Conservation (phyloP, 2,888 invertebrate genomes). For the Leptogaster cylindrica region DNA sequence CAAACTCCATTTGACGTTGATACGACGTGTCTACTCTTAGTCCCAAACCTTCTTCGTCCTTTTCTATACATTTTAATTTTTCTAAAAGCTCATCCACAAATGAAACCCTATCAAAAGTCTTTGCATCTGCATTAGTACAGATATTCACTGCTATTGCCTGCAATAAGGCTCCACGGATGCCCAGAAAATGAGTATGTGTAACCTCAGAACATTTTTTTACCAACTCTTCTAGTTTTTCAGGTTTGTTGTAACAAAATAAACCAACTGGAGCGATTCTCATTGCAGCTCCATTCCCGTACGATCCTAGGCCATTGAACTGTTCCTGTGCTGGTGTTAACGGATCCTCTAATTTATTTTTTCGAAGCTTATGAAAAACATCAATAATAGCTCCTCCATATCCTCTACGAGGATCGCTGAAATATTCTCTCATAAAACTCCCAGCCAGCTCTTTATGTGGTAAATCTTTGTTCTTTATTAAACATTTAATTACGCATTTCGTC, state of each 20-base stretch:
- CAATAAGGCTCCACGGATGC: conserved; percentile 67
- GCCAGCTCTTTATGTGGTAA: conserved; percentile 69
- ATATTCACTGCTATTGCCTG: conserved; percentile 68
- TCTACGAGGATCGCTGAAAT: conserved; percentile 67
- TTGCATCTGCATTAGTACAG: conserved; percentile 62
- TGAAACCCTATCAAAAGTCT: conserved; percentile 61
- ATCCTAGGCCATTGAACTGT: conserved; percentile 73
- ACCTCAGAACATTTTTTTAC: conserved; percentile 65
- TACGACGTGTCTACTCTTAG: conserved; percentile 63
- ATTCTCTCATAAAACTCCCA: conserved; percentile 69
- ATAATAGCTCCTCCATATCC: conserved; percentile 72
- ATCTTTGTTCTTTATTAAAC: conserved; percentile 65
- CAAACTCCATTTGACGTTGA: conserved; percentile 64
- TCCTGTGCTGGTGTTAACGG: conserved; percentile 68
- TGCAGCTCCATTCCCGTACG: conserved; percentile 79
- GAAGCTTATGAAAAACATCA: conserved; percentile 66
- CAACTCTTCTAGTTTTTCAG: conserved; percentile 62
- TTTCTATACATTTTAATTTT: conserved; percentile 65
- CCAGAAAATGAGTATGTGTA: conserved; percentile 69
- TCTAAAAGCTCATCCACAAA: conserved; percentile 65
- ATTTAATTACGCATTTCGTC: conserved; percentile 69
- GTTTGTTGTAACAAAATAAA: conserved; percentile 64
- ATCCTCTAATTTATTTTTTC: conserved; percentile 65
- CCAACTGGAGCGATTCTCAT: conserved; percentile 75
- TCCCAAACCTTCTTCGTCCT: conserved; percentile 54